Conservation (phyloP, 2,113 vertebrate genomes). For the Dicentrarchus labrax region DNA sequence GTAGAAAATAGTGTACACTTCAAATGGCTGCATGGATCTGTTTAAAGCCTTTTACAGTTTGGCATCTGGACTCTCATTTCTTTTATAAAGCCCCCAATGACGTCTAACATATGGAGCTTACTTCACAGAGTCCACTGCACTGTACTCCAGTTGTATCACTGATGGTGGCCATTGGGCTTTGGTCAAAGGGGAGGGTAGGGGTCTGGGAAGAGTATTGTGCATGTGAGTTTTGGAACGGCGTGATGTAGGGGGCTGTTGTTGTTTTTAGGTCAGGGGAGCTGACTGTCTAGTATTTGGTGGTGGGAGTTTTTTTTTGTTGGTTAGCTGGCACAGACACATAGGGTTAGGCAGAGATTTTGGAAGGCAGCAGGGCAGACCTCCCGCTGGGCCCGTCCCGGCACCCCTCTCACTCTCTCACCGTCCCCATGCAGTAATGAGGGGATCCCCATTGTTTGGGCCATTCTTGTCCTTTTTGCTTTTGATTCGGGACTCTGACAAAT, state of each 20-base stretch:
- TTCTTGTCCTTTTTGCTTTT: conserved; percentile 85
- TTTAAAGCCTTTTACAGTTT: conserved; percentile 18
- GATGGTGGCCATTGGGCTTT: conserved; percentile 63
- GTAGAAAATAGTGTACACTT: neutral
- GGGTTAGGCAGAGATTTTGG: conserved; percentile 79
- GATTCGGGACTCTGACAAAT: conserved; percentile 80
- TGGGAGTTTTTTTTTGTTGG: conserved; percentile 76
- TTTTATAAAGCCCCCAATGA: conserved; percentile 35
- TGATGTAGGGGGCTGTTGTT: conserved; percentile 78
- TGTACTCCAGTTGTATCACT: conserved; percentile 62
- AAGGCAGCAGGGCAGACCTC: conserved; percentile 81
- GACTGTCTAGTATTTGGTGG: conserved; percentile 78
- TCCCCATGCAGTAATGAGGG: conserved; percentile 86
- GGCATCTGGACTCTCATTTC: conserved; percentile 49
- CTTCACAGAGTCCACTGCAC: conserved; percentile 42
- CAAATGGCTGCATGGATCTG: conserved; percentile 7
- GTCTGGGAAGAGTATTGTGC: conserved; percentile 81
- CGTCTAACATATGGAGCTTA: conserved; percentile 44
- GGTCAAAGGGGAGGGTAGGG: conserved; percentile 80
- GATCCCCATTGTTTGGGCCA: conserved; percentile 82
- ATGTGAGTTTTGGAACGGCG: conserved; percentile 71
- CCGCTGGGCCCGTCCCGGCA: conserved; percentile 78
- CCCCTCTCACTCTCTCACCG: conserved; percentile 78
- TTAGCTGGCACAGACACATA: conserved; percentile 78
- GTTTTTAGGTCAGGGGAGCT: conserved; percentile 84